Percentiles rank a stretch among this genome's conserved stretches.
Evolutionary conservation across 2,888 invertebrate genomes (phyloP).

Genomic region (Hyppa rectilinea): DNA sequence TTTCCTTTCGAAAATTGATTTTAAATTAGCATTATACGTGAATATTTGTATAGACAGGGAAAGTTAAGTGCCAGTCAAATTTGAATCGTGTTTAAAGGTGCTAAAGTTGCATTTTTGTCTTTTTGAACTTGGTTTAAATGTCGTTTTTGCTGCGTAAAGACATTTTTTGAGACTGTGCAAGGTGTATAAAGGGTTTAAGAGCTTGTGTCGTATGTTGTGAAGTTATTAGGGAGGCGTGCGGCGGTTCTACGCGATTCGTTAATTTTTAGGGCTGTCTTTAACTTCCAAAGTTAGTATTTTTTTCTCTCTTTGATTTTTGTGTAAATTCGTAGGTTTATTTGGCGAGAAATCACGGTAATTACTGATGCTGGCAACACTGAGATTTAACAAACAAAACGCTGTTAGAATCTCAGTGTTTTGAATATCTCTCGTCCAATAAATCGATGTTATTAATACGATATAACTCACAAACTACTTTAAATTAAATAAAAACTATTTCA

Average conservation of each 20-base stretch:
- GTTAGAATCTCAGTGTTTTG: conserved; percentile 8
- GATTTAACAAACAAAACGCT: no score
- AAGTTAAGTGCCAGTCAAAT: background rate
- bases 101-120: conserved; percentile 15
- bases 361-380: no score
- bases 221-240: background rate
- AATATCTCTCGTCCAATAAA: conserved; percentile 26
- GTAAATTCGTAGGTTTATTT: conserved; percentile 20
- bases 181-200: conserved; percentile 32
- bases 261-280: conserved; percentile 40
- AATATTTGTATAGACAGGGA: no score
- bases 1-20: background rate
- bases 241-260: conserved; percentile 17
- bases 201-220: conserved; percentile 45
- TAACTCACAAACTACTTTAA: conserved; percentile 64
- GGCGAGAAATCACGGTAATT: background rate
- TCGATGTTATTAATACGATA: conserved; percentile 17
- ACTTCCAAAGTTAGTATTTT: conserved; percentile 62
- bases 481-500: conserved; percentile 42
- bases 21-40: background rate
- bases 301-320: conserved; percentile 27
- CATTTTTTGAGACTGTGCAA: conserved; percentile 53
- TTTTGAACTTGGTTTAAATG: background rate
- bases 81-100: background rate
- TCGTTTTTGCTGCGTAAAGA: conserved; percentile 47